Percentiles rank a stretch among this genome's conserved stretches.
phyloP scores from a whole-genome alignment of 92 coral and sea anemone genomes.

The Parazoanthus swiftii region DNA sequence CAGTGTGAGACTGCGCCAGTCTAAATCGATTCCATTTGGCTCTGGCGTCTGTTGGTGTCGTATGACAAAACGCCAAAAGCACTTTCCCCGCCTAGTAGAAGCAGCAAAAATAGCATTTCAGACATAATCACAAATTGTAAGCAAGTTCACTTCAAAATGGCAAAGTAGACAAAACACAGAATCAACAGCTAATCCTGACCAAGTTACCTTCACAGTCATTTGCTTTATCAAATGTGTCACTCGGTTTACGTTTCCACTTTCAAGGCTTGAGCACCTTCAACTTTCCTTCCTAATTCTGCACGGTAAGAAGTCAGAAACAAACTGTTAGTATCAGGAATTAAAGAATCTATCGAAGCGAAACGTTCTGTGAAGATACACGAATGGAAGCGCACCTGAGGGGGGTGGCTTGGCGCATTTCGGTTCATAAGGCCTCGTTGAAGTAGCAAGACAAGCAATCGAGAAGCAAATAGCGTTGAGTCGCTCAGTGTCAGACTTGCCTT shows the following conservation, averaged over 20 bases:
- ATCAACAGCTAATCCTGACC: background rate
- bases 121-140: background rate
- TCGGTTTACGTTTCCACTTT: background rate
- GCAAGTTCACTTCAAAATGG: no score
- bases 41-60: background rate
- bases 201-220: background rate
- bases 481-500: slow-evolving; percentile 24
- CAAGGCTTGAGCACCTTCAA: background rate
- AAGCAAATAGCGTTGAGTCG: background rate
- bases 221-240: background rate
- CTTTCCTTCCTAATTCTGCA: background rate
- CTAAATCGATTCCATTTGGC: background rate
- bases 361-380: background rate
- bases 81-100: background rate
- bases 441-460: slow-evolving; percentile 14
- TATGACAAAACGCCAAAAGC: background rate
- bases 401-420: background rate
- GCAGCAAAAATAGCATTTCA: no score
- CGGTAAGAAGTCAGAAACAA: background rate
- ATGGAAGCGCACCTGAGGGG: background rate
- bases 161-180: background rate
- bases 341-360: background rate
- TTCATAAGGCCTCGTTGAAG: slow-evolving; percentile 20
- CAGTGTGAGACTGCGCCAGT: background rate
- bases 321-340: background rate